Evolutionary conservation across 2,888 invertebrate genomes (phyloP).

Genomic region (Brenthis daphne): DNA sequence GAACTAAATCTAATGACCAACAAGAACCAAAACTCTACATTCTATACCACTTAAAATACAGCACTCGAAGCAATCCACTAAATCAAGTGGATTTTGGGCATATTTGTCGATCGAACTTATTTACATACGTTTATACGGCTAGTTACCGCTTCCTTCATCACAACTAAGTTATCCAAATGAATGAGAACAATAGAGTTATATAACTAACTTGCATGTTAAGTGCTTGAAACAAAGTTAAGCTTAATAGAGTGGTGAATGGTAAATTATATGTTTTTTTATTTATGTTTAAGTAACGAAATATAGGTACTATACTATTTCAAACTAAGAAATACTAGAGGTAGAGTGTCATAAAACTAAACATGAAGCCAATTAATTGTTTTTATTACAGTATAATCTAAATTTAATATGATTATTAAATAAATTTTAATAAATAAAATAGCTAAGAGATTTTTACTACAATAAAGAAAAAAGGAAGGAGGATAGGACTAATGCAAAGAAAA

Average conservation of each 20-base stretch:
- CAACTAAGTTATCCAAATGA: constrained; percentile 31
- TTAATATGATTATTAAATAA: too few relatives aligned
- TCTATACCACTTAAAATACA: constrained; percentile 9
- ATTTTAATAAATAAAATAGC: too few relatives aligned
- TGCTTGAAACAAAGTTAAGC: constrained; percentile 9
- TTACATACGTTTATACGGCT: constrained; percentile 17
- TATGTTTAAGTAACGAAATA: neutral
- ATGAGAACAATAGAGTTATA: constrained; percentile 30
- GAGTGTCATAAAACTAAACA: too few relatives aligned
- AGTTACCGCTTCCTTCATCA: constrained; percentile 21
- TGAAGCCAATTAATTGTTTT: too few relatives aligned
- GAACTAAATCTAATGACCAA: neutral
- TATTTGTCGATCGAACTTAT: constrained; percentile 19
- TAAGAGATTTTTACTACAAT: too few relatives aligned
- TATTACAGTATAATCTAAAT: neutral
- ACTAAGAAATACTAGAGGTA: too few relatives aligned
- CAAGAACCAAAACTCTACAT: neutral
- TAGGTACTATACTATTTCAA: neutral
- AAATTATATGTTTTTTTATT: constrained; percentile 4
- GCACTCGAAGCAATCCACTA: constrained; percentile 14
- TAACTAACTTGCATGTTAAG: constrained; percentile 32
- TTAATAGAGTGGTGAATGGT: constrained; percentile 17
- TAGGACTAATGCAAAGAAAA: too few relatives aligned
- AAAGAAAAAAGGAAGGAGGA: too few relatives aligned
- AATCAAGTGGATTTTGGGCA: constrained; percentile 16